Conservation (phyloP, 1,140 invertebrate genomes). For the Heliothis subflexa region DNA sequence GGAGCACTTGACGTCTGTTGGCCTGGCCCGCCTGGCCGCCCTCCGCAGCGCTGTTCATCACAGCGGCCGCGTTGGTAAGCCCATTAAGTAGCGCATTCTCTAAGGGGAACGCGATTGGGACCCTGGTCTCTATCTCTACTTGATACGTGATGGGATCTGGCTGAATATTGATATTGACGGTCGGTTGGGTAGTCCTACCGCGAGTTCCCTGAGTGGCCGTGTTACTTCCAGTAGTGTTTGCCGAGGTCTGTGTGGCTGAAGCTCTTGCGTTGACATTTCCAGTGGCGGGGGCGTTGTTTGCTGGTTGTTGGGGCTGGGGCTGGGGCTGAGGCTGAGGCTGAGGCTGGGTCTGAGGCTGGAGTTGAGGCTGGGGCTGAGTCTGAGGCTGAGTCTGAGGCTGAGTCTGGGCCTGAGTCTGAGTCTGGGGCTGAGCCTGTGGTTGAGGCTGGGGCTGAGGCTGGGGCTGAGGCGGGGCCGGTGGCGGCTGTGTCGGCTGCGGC, state of each 20-base stretch:
- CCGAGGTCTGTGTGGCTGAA: neutral
- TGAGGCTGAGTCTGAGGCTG: neutral
- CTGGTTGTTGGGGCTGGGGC: neutral
- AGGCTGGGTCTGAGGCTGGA: neutral
- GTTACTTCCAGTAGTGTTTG: neutral
- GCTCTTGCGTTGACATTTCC: neutral
- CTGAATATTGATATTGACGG: slow-evolving; percentile 66
- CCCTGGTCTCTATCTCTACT: slow-evolving; percentile 70
- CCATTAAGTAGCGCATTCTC: slow-evolving; percentile 58
- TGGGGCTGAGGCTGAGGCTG: neutral
- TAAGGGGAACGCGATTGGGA: slow-evolving; percentile 63
- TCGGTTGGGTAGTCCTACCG: slow-evolving; percentile 57
- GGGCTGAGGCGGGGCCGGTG: neutral
- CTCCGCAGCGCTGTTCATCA: neutral
- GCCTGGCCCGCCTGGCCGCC: slow-evolving; percentile 28
- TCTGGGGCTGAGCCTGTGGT: neutral
- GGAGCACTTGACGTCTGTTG: slow-evolving; percentile 52
- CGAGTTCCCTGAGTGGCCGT: slow-evolving; percentile 5
- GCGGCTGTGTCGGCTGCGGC: neutral
- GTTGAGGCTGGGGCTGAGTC: neutral
- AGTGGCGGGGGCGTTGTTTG: neutral
- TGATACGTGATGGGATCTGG: slow-evolving; percentile 69
- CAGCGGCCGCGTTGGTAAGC: slow-evolving; percentile 27
- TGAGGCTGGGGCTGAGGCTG: neutral
- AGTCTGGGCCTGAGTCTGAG: neutral